These are phyloP conservation scores for Neuroscelio doddi DNA, from an alignment of 2,888 invertebrate species.

Conservation along the genomic window DNA sequence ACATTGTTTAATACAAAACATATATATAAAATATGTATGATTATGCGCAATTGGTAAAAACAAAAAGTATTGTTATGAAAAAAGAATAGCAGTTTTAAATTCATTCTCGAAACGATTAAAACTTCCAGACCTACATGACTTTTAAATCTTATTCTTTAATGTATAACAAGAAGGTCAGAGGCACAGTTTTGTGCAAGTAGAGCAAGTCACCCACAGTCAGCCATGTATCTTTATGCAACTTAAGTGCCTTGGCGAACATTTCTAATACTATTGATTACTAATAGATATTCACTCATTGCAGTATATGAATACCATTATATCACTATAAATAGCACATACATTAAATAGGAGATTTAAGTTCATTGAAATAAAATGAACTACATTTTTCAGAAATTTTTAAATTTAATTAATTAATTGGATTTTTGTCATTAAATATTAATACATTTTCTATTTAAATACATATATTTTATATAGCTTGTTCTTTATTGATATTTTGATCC, in stretches of 20 bases:
- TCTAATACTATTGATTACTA: constrained; percentile 19
- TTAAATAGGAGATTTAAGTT: constrained; percentile 4
- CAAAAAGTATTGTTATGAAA: not conserved
- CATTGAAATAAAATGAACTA: constrained; percentile 1
- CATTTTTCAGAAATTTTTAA: too few relatives aligned
- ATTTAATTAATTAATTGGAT: too few relatives aligned
- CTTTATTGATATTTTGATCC: too few relatives aligned
- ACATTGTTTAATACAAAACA: too few relatives aligned
- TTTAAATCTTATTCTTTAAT: not conserved
- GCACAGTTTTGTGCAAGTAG: constrained; percentile 11
- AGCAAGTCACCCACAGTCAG: constrained; percentile 15
- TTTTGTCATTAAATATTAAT: too few relatives aligned
- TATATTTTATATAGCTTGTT: too few relatives aligned
- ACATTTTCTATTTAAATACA: too few relatives aligned
- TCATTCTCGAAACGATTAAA: not conserved
- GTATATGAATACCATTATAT: not conserved
- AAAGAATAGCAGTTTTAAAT: not conserved
- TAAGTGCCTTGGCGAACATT: constrained; percentile 11
- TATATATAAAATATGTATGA: too few relatives aligned
- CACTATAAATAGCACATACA: not conserved
- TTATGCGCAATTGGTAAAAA: not conserved
- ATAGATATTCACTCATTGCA: not conserved
- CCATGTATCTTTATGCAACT: constrained; percentile 11
- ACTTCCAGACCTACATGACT: not conserved
- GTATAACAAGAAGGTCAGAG: not conserved